Conservation (phyloP, 2,797 vertebrate genomes). For the Hapalemur alaotrensis region DNA sequence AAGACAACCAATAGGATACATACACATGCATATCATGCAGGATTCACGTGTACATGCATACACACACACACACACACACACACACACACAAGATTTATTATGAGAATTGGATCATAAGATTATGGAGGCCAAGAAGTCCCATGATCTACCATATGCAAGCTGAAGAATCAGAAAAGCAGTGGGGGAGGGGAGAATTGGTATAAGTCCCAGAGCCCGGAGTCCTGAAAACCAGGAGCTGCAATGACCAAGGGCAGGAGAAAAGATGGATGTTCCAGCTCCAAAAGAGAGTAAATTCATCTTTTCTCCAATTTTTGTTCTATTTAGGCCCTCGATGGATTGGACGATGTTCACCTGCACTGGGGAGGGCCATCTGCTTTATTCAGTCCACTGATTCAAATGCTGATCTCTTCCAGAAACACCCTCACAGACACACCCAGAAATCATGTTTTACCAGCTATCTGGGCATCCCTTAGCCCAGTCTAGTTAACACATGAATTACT, state of each 20-base stretch:
- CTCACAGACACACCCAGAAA: neutral
- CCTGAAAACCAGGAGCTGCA: neutral
- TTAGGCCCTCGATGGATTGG: neutral
- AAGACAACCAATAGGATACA: neutral
- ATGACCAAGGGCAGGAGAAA: neutral
- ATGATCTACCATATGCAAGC: neutral
- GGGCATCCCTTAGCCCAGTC: neutral
- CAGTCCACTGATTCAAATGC: neutral
- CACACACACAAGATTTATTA: neutral
- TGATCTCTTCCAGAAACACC: neutral
- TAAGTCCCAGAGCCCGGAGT: neutral
- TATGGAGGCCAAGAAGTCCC: neutral
- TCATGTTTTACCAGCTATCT: neutral
- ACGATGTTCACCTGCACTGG: neutral
- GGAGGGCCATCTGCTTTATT: neutral
- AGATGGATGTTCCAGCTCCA: neutral
- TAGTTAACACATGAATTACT: neutral
- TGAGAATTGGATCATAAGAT: neutral
- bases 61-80: neutral
- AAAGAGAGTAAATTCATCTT: neutral
- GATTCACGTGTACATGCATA: no score
- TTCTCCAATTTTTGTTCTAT: neutral
- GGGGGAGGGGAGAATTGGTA: no score
- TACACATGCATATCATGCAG: neutral
- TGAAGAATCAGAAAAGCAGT: neutral